Conservation (phyloP, 2,113 vertebrate genomes). For the Rattus rattus region DNA sequence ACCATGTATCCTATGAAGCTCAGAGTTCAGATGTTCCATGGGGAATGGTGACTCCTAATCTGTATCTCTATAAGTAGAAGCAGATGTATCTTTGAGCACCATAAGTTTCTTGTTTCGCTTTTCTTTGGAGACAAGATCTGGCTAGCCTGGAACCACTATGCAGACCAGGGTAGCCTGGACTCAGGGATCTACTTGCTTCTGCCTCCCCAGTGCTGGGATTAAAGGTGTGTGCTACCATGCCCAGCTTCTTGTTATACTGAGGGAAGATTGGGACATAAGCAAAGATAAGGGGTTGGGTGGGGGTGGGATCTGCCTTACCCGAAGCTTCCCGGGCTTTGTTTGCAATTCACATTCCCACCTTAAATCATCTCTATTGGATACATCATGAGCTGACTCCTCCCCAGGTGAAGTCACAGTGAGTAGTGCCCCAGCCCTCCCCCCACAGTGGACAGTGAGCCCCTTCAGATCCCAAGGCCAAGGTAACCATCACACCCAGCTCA, state of each 20-base stretch:
- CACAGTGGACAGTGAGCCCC: accelerated
- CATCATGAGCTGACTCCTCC: background rate
- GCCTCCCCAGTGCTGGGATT: background rate
- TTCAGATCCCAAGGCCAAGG: background rate
- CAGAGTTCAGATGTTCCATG: background rate
- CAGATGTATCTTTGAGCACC: background rate
- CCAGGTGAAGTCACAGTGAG: background rate
- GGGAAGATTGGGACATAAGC: background rate
- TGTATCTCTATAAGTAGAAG: background rate
- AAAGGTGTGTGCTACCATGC: background rate
- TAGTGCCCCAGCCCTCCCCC: accelerated
- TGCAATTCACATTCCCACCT: background rate
- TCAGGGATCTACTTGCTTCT: background rate
- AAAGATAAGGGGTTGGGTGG: accelerated
- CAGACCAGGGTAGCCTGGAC: background rate
- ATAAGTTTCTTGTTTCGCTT: background rate
- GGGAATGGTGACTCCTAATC: background rate
- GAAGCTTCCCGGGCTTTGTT: accelerated
- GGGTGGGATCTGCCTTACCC: accelerated
- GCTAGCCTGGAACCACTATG: background rate
- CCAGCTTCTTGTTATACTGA: background rate
- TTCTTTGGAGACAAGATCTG: background rate
- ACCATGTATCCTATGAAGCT: accelerated
- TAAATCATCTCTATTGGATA: background rate
- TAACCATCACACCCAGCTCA: accelerated